These are phyloP conservation scores for Anoncus sp. DNA, from an alignment of 2,888 invertebrate species.

Conservation along the genomic window DNA sequence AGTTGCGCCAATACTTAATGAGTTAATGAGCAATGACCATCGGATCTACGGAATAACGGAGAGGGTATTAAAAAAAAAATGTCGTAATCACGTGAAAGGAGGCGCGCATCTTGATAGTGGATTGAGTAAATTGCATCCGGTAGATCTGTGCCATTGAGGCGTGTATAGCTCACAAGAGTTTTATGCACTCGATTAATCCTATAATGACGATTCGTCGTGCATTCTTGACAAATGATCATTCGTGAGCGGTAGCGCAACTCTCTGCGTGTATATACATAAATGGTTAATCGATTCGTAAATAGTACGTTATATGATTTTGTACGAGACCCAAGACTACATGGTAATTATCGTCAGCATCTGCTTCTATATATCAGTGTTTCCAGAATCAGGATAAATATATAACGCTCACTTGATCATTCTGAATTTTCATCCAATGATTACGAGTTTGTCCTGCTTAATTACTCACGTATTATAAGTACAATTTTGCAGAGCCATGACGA, in stretches of 20 bases:
- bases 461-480: not conserved
- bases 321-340: not conserved
- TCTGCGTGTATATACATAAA: not conserved
- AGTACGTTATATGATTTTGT: not conserved
- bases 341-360: conserved; percentile 2
- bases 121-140: conserved; percentile 35
- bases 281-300: conserved; percentile 14
- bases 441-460: not conserved
- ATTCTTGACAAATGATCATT: conserved; percentile 16
- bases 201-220: conserved; percentile 17
- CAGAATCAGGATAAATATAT: not conserved
- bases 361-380: not conserved
- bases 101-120: conserved; percentile 4
- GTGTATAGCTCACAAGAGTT: not conserved
- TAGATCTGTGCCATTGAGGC: not conserved
- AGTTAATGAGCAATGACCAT: conserved; percentile 29
- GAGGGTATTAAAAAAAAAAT: not conserved
- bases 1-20: conserved; percentile 5
- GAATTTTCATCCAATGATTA: not conserved
- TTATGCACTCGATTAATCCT: conserved; percentile 8
- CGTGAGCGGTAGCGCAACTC: no score
- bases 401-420: conserved; percentile 8
- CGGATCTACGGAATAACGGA: conserved; percentile 9
- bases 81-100: conserved; percentile 16
- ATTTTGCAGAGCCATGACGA: not conserved